Evolutionary conservation across 1,140 invertebrate genomes (phyloP).

Genomic region (Aleiodes sp.): DNA sequence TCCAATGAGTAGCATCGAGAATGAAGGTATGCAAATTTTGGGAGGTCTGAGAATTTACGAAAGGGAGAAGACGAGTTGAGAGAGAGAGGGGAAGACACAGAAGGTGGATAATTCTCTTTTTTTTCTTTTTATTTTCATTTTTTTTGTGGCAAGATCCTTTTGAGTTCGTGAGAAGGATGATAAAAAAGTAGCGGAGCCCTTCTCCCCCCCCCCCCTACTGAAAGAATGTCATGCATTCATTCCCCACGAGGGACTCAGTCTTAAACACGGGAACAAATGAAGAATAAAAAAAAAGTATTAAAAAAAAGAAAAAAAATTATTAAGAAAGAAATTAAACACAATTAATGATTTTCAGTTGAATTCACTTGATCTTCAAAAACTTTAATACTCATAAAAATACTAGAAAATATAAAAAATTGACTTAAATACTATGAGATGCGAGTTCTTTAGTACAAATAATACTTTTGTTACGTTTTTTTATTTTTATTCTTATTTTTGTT

Average conservation of each 20-base stretch:
- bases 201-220: conserved; percentile 27
- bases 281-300: background rate
- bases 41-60: conserved; percentile 45
- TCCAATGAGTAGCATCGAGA: conserved; percentile 34
- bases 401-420: conserved; percentile 29
- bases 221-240: conserved; percentile 14
- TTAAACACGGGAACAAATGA: conserved; percentile 1
- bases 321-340: background rate
- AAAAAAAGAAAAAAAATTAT: background rate
- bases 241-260: conserved; percentile 13
- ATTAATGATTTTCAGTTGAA: conserved; percentile 10
- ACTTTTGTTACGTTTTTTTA: conserved; percentile 38
- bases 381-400: conserved; percentile 41
- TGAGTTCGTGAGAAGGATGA: conserved; percentile 42
- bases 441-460: conserved; percentile 49
- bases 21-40: conserved; percentile 48
- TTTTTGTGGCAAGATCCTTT: conserved; percentile 42
- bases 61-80: conserved; percentile 29
- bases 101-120: conserved; percentile 38
- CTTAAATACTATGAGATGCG: conserved; percentile 34
- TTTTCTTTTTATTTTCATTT: background rate
- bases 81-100: conserved; percentile 9
- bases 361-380: conserved; percentile 20
- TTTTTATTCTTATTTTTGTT: conserved; percentile 14
- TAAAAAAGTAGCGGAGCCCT: conserved; percentile 42